Conservation (phyloP, 2,888 invertebrate species). For the Chaitophorus viminalis region DNA sequence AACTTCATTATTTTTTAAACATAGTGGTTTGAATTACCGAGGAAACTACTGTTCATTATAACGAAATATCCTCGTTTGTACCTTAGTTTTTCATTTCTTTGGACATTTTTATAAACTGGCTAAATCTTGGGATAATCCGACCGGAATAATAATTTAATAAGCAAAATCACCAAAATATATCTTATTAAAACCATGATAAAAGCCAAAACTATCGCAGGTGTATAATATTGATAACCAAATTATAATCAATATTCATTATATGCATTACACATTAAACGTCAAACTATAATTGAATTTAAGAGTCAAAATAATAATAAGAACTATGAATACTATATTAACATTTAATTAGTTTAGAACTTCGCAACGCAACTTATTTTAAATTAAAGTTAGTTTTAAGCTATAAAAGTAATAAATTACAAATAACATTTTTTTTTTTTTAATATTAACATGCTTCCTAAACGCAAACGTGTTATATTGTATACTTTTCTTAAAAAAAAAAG, state of each 20-base stretch:
- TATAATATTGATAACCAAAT: too few species aligned
- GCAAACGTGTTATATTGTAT: too few species aligned
- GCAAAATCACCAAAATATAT: too few species aligned
- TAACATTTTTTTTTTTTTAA: too few species aligned
- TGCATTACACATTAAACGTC: background rate
- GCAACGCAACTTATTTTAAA: background rate
- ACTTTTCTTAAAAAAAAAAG: too few species aligned
- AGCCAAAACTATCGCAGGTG: too few species aligned
- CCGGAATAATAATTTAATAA: background rate
- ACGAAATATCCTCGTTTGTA: constrained; percentile 3
- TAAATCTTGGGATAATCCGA: background rate
- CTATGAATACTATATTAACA: background rate
- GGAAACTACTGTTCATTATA: constrained; percentile 19
- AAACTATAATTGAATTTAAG: background rate
- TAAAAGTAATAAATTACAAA: too few species aligned
- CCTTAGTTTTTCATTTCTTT: constrained; percentile 13
- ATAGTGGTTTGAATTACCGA: background rate
- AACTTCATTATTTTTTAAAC: background rate
- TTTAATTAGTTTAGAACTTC: background rate
- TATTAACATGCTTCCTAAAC: too few species aligned
- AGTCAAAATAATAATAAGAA: background rate
- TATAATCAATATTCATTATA: background rate
- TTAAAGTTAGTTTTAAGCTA: background rate
- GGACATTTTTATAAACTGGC: background rate
- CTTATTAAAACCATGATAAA: too few species aligned